These are phyloP conservation scores for Setophaga coronata DNA, from an alignment of 2,113 vertebrate genomes.

Conservation along the genomic window DNA sequence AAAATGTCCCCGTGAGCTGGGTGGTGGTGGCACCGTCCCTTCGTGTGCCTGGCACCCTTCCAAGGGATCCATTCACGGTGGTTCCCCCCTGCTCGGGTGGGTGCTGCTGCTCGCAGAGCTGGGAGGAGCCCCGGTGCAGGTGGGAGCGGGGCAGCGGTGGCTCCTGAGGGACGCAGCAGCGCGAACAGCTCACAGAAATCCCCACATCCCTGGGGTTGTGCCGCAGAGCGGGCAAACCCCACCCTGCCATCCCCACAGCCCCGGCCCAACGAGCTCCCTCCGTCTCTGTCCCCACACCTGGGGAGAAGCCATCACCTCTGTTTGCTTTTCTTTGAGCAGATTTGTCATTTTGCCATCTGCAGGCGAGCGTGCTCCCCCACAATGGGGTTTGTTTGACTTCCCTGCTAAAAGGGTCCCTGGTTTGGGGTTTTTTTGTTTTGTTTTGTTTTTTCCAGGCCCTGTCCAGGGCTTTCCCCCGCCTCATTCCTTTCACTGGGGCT, in stretches of 20 bases:
- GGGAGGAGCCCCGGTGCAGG: accelerated
- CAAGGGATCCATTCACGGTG: accelerated
- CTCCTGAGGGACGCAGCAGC: neutral
- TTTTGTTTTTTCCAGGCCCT: constrained; percentile 34
- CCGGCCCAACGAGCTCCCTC: constrained; percentile 56
- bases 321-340: constrained; percentile 79
- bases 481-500: constrained; percentile 81
- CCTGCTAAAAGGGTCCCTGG: constrained; percentile 68
- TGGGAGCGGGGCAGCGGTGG: accelerated
- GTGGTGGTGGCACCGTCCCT: accelerated
- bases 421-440: accelerated
- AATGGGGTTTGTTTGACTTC: constrained; percentile 83
- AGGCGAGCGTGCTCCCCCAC: constrained; percentile 79
- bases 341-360: constrained; percentile 89
- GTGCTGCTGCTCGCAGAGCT: accelerated
- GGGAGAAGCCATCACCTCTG: constrained; percentile 71
- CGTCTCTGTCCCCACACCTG: constrained; percentile 84
- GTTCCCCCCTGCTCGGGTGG: accelerated
- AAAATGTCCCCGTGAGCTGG: accelerated
- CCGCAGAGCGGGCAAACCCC: constrained; percentile 10
- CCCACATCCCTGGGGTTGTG: neutral
- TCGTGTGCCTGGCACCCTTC: neutral
- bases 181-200: accelerated
- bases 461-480: constrained; percentile 69
- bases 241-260: constrained; percentile 56